A percentile compares a stretch with the other conserved stretches of the same genome.
phyloP scores from a whole-genome alignment of 1,140 invertebrate species.

The Spodoptera litura region DNA sequence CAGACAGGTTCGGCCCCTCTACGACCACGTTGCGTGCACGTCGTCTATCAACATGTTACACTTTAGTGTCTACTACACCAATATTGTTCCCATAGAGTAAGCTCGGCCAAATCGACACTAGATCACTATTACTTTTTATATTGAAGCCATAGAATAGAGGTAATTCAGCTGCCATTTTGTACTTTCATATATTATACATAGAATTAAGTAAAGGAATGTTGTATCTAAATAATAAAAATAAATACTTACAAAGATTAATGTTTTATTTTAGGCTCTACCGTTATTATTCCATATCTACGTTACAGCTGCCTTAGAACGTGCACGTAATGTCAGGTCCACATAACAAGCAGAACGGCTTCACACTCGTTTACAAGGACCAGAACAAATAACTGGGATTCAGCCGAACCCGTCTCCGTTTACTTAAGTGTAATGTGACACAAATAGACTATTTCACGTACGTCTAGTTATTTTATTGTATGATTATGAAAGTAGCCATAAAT shows the following conservation, averaged over 20 bases:
- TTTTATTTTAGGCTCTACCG: constrained; percentile 62
- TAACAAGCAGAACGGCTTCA: constrained; percentile 14
- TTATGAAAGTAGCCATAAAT: constrained; percentile 54
- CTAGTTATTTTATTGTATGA: constrained; percentile 56
- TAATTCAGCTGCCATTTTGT: constrained; percentile 78
- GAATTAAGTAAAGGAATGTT: constrained; percentile 51
- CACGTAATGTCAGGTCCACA: constrained; percentile 60
- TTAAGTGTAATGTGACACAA: constrained; percentile 65
- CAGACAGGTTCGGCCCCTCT: constrained; percentile 62
- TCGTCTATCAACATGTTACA: constrained; percentile 55
- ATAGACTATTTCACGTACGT: constrained; percentile 56
- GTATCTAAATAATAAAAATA: constrained; percentile 54
- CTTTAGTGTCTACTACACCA: constrained; percentile 64
- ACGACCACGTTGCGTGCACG: constrained; percentile 64
- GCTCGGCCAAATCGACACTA: constrained; percentile 75
- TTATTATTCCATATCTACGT: constrained; percentile 68
- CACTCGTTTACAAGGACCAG: not conserved
- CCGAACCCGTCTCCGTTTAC: constrained; percentile 67
- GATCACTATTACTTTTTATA: constrained; percentile 49
- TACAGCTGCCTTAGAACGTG: constrained; percentile 75
- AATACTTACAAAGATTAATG: constrained; percentile 59
- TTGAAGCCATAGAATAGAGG: constrained; percentile 51
- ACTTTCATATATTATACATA: constrained; percentile 56
- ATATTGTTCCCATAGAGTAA: constrained; percentile 84
- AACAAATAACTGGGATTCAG: constrained; percentile 33